Evolutionary conservation across 2,113 vertebrate species (phyloP).

Genomic region (Garra rufa): DNA sequence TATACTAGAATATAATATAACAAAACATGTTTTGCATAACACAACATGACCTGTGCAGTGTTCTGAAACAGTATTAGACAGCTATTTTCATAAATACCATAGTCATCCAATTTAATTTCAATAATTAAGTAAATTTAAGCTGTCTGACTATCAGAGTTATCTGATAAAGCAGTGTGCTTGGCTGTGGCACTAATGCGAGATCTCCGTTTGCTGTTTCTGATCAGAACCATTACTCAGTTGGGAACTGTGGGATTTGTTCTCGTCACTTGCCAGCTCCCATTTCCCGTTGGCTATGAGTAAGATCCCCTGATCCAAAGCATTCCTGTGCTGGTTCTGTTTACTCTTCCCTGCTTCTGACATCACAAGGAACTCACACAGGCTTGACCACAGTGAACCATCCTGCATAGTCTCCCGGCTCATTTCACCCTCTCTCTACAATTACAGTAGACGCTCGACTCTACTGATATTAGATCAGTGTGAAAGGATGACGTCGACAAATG

Average conservation of each 20-base stretch:
- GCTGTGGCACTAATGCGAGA: background rate
- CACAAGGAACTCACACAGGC: constrained; percentile 27
- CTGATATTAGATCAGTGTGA: background rate
- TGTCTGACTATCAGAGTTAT: background rate
- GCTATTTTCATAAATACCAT: background rate
- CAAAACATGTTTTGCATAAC: background rate
- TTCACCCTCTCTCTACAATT: background rate
- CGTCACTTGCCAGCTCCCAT: constrained; percentile 44
- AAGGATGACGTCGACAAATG: background rate
- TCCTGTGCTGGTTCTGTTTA: constrained; percentile 42
- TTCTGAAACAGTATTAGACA: background rate
- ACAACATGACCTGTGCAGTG: background rate
- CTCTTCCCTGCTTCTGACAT: constrained; percentile 30
- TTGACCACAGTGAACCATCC: constrained; percentile 17
- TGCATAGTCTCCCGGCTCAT: background rate
- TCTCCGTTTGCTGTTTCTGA: constrained; percentile 10
- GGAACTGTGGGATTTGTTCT: constrained; percentile 44
- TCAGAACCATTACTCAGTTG: constrained; percentile 41
- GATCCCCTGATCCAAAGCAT: constrained; percentile 43
- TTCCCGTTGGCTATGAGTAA: constrained; percentile 54
- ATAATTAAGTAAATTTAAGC: background rate
- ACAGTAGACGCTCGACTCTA: background rate
- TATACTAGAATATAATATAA: background rate
- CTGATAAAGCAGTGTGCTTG: background rate
- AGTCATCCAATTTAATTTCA: background rate